Evolutionary conservation across 2,797 vertebrate species (phyloP).

Genomic region (Gambusia yucatana): DNA sequence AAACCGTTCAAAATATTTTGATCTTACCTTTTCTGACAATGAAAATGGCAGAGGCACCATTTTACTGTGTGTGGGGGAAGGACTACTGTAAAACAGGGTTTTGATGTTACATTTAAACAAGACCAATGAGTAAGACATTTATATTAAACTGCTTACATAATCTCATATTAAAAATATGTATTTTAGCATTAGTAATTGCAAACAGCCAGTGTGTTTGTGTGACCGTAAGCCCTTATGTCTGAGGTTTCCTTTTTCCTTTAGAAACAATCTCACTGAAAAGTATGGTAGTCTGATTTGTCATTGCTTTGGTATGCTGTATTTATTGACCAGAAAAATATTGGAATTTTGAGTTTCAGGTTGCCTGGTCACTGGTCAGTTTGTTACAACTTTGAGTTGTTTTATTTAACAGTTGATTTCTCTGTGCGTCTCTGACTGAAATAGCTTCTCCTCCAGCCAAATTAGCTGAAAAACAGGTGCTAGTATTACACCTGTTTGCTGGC

Average conservation of each 20-base stretch:
- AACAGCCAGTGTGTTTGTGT: background rate
- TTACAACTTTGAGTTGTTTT: background rate
- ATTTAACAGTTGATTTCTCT: background rate
- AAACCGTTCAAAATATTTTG: background rate
- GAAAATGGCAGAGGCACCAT: too few species aligned
- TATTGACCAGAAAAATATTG: background rate
- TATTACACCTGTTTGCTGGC: background rate
- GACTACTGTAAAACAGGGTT: background rate
- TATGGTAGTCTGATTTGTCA: background rate
- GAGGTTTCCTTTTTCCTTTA: background rate
- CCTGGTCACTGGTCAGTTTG: background rate
- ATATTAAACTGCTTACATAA: background rate
- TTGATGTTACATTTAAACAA: background rate
- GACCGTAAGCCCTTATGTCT: background rate
- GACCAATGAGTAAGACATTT: background rate
- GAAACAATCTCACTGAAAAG: background rate
- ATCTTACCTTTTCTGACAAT: background rate
- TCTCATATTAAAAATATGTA: background rate
- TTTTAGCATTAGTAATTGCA: background rate
- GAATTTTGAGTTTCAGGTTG: background rate
- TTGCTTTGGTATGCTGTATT: background rate
- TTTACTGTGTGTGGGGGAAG: background rate
- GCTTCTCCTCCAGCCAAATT: background rate
- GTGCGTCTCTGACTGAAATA: background rate
- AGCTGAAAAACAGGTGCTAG: background rate